Evolutionary conservation across 2,113 vertebrate genomes (phyloP), one percentile per base, ranked within the genome.

Genomic region (Chlamydotis undulata): DNA sequence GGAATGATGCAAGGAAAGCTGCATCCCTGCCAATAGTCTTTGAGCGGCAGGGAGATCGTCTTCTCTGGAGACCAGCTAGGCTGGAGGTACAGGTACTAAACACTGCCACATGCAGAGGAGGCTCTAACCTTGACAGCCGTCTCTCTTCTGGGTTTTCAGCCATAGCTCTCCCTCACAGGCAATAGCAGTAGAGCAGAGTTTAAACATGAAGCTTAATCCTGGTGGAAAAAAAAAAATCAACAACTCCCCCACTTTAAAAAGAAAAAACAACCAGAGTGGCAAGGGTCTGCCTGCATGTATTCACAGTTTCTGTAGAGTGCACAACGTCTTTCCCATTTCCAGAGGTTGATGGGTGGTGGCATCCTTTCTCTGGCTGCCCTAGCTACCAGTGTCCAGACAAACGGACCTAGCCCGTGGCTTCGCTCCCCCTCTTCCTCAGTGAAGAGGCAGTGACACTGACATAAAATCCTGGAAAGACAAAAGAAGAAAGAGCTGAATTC

Each of bases 401-500:
- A 89, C 4, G 84, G 69, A 74, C 31, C 49, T 49, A 79, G 24
- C 9, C 15, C 11, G 37, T 21, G 83, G 35, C 29, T 89, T 80
- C 89, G 64, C 39, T 92, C 33, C 10, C 25, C 10, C 9, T 61
- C 56, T 94, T 83, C 43, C 55, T 90, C 4, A 2, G 8, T 52
- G 56, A 92, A 90, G 47, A 83, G 25, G 37, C 52, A 86, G 60
- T 33, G 86, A 74, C 7, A 6, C 33, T 73, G 37, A 77, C 4
- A 4, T 60, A 67, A 96, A 82, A 87, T 74, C n/a, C 76, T 76
- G 25, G 57, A 69, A 89, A 96, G 57, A 71, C 31, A 61, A 61
- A 81, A 79, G 52, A 88, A 93, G 57, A 89, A 93, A 75, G n/a
- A 71, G 53, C 65, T 73, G 56, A 65, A 82, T 92, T 75, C 57